Conservation (phyloP, 1,140 invertebrate genomes). For the Chelonus insularis region DNA sequence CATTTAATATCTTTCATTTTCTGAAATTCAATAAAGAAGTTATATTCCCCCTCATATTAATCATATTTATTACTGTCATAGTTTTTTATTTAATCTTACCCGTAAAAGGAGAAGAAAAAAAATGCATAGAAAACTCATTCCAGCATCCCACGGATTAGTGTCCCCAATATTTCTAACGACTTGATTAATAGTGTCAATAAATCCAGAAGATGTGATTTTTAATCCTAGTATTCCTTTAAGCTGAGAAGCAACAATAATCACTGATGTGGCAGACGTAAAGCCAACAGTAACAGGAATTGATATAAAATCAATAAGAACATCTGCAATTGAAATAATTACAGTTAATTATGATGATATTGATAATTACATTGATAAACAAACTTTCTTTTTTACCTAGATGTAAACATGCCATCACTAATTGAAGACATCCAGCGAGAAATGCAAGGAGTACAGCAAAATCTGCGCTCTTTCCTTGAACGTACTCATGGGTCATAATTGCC, state of each 20-base stretch:
- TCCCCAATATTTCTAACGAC: slow-evolving; percentile 67
- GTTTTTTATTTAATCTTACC: slow-evolving; percentile 58
- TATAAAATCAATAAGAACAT: slow-evolving; percentile 93
- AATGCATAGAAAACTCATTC: slow-evolving; percentile 73
- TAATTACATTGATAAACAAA: slow-evolving; percentile 8
- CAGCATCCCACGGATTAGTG: slow-evolving; percentile 67
- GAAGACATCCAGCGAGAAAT: slow-evolving; percentile 81
- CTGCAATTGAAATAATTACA: slow-evolving; percentile 60
- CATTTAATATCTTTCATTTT: slow-evolving; percentile 68
- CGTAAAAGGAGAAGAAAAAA: slow-evolving; percentile 69
- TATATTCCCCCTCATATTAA: no score
- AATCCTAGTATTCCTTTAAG: slow-evolving; percentile 82
- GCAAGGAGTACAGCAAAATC: slow-evolving; percentile 84
- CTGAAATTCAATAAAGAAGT: slow-evolving; percentile 49
- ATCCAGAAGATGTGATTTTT: slow-evolving; percentile 71
- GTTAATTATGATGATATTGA: background rate
- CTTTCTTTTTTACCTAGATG: slow-evolving; percentile 67
- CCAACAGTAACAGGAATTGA: slow-evolving; percentile 91
- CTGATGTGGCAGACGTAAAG: slow-evolving; percentile 90
- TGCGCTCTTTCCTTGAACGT: slow-evolving; percentile 67
- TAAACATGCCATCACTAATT: slow-evolving; percentile 80
- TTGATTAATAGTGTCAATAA: slow-evolving; percentile 70
- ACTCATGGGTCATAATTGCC: slow-evolving; percentile 79
- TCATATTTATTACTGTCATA: background rate
- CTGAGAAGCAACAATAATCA: slow-evolving; percentile 89